phyloP scores from a whole-genome alignment of 1,140 invertebrate species.

The Calliphora vicina region DNA sequence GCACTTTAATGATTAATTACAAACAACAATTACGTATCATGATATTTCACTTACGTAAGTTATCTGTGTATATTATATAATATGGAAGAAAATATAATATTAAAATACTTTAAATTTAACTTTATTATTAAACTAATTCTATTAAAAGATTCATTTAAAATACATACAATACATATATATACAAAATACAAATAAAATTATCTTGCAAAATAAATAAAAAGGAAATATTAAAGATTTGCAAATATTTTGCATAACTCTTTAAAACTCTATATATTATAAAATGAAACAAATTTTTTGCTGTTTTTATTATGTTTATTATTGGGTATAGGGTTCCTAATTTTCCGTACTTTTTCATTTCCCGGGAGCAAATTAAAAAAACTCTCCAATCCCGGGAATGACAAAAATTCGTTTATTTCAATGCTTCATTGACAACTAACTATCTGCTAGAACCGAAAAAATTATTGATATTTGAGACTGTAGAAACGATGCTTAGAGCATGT shows the following conservation, averaged over 20 bases:
- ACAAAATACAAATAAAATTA: not conserved
- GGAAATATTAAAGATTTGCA: slow-evolving; percentile 8
- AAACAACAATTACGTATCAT: too few relatives aligned
- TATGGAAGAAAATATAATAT: not conserved
- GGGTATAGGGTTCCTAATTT: too few relatives aligned
- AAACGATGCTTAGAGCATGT: too few relatives aligned
- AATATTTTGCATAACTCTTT: slow-evolving; percentile 30
- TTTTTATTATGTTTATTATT: not conserved
- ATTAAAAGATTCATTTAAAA: too few relatives aligned
- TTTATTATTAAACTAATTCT: not conserved
- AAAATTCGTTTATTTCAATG: too few relatives aligned
- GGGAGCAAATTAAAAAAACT: too few relatives aligned
- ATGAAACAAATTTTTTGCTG: not conserved
- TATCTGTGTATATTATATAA: slow-evolving; percentile 16
- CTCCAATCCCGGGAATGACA: too few relatives aligned
- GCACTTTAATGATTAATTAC: not conserved
- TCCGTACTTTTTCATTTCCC: too few relatives aligned
- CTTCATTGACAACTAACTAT: too few relatives aligned
- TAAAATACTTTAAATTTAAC: slow-evolving; percentile 8
- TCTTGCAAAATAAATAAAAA: not conserved
- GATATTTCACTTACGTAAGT: not conserved
- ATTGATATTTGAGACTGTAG: too few relatives aligned
- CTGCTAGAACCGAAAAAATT: too few relatives aligned
- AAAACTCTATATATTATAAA: not conserved
- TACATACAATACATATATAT: not conserved